phyloP scores from a whole-genome alignment of 2,113 vertebrate species.

The Scophthalmus maximus region DNA sequence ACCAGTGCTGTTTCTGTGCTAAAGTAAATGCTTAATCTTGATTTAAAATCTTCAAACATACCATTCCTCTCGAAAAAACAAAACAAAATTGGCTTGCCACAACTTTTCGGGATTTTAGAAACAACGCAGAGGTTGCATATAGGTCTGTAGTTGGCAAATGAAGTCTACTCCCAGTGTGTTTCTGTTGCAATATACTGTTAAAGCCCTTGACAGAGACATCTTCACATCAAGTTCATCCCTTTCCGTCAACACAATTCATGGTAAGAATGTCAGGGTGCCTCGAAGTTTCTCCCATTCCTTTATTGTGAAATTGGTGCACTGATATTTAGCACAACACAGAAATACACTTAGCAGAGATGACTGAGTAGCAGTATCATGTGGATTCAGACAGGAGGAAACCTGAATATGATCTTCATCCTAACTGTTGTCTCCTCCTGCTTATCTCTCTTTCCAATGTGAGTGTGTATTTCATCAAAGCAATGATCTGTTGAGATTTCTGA shows the following conservation, averaged over 20 bases:
- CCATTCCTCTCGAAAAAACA: background rate
- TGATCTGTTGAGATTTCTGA: slow-evolving; percentile 27
- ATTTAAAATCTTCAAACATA: background rate
- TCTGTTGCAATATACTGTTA: background rate
- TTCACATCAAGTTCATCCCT: background rate
- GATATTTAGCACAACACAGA: background rate
- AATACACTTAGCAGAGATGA: background rate
- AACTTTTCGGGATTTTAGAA: background rate
- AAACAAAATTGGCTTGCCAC: background rate
- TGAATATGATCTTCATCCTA: background rate
- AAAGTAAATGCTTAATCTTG: background rate
- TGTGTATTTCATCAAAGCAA: slow-evolving; percentile 18
- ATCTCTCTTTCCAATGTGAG: background rate
- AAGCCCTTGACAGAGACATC: background rate
- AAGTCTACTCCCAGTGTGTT: background rate
- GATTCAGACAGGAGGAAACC: background rate
- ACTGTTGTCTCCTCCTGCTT: background rate
- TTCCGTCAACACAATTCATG: background rate
- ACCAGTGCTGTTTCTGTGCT: no score
- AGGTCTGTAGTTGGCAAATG: background rate
- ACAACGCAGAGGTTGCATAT: background rate
- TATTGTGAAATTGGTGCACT: background rate
- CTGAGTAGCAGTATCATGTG: background rate
- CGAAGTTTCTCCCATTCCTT: background rate
- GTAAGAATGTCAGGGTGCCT: background rate